Percentiles rank a stretch among this genome's conserved stretches.
These are phyloP conservation scores for Labrus mixtus DNA, from an alignment of 2,113 vertebrate genomes.

Conservation along the genomic window DNA sequence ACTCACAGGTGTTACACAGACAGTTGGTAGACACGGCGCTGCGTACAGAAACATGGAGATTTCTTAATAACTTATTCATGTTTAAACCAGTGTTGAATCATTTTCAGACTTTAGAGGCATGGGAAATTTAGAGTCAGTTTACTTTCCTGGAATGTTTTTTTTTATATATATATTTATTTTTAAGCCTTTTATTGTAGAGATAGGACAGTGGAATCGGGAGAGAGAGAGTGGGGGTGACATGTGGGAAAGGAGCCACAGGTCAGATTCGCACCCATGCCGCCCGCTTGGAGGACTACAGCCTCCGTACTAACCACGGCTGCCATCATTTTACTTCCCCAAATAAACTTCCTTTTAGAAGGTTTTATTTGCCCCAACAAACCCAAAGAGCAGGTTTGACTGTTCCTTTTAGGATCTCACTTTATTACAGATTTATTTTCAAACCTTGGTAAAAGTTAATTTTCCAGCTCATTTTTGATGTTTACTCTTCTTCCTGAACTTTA, in stretches of 20 bases:
- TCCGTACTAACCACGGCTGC: too few species aligned
- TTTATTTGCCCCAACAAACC: background rate
- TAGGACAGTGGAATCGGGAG: too few species aligned
- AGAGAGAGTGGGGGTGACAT: too few species aligned
- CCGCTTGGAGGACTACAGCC: too few species aligned
- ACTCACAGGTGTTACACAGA: constrained; percentile 21
- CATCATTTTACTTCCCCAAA: too few species aligned
- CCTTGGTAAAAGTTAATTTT: background rate
- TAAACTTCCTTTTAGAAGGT: background rate
- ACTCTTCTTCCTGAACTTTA: too few species aligned
- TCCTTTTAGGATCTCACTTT: background rate
- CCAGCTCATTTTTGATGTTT: background rate
- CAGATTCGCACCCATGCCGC: too few species aligned
- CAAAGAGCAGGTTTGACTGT: too few species aligned
- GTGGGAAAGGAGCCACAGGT: too few species aligned
- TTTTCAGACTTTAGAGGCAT: background rate
- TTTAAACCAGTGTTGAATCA: background rate
- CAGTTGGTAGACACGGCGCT: background rate
- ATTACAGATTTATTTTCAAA: background rate
- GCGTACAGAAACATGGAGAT: background rate
- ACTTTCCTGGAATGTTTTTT: too few species aligned
- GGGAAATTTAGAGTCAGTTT: background rate
- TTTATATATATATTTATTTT: too few species aligned
- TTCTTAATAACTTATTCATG: background rate
- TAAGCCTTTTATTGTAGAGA: too few species aligned